phyloP scores from a whole-genome alignment of 2,888 invertebrate species.

The Pegoplata infirma region DNA sequence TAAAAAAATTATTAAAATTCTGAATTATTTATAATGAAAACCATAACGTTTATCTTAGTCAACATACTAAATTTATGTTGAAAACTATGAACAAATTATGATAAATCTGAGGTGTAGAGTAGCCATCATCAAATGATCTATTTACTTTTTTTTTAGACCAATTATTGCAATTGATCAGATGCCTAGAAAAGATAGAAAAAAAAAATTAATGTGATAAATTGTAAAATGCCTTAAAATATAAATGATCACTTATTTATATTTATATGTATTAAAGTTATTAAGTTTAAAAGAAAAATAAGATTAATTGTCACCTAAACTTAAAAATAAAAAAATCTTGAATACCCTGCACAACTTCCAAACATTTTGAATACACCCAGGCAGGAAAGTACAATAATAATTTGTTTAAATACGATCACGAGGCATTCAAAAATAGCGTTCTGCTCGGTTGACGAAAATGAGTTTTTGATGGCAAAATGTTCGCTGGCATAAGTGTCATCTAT shows the following conservation, averaged over 20 bases:
- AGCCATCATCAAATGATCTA: slow-evolving; percentile 18
- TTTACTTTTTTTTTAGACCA: neutral
- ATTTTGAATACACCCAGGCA: too few species aligned
- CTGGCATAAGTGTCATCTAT: too few species aligned
- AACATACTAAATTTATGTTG: slow-evolving; percentile 38
- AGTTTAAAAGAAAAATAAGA: too few species aligned
- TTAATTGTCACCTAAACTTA: too few species aligned
- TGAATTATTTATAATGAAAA: slow-evolving; percentile 42
- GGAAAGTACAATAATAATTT: too few species aligned
- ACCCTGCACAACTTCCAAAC: too few species aligned
- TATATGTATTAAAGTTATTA: too few species aligned
- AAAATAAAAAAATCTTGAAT: too few species aligned
- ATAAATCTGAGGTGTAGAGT: slow-evolving; percentile 30
- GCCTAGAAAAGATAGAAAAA: neutral
- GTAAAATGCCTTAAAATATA: neutral
- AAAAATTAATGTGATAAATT: neutral
- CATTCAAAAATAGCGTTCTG: too few species aligned
- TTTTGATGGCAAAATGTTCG: too few species aligned
- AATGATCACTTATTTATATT: neutral
- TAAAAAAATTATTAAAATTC: slow-evolving; percentile 9
- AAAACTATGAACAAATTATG: slow-evolving; percentile 58
- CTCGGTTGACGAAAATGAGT: too few species aligned
- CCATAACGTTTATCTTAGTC: slow-evolving; percentile 43
- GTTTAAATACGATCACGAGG: too few species aligned
- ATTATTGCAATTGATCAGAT: neutral